Evolutionary conservation across 2,797 vertebrate genomes (phyloP).

Genomic region (Ataeniobius toweri): DNA sequence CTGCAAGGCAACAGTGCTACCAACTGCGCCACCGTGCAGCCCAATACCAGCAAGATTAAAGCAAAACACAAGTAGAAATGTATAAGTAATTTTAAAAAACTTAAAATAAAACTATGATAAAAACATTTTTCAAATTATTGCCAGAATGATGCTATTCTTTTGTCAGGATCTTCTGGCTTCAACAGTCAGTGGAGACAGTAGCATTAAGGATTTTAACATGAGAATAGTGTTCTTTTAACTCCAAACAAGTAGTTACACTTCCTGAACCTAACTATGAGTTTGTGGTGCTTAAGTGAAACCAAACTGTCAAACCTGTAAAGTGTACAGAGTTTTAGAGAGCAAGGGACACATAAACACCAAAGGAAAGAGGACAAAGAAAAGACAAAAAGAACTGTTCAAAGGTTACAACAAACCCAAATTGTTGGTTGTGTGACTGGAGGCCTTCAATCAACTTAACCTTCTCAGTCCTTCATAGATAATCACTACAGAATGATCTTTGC

Average conservation of each 20-base stretch:
- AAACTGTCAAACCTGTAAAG: neutral
- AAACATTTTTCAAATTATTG: neutral
- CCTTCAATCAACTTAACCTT: neutral
- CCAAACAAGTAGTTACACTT: neutral
- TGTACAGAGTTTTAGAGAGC: neutral
- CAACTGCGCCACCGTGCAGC: too few species aligned
- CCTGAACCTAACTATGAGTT: slow-evolving; percentile 1
- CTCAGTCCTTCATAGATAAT: neutral
- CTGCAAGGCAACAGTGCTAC: too few species aligned
- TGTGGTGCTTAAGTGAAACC: neutral
- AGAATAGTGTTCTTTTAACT: neutral
- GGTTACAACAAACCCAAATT: neutral
- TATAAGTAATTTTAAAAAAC: neutral
- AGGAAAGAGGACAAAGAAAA: neutral
- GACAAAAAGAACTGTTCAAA: neutral
- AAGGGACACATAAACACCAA: neutral
- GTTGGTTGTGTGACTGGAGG: neutral
- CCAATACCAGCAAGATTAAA: neutral
- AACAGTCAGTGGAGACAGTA: neutral
- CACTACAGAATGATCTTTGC: too few species aligned
- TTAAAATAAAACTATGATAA: neutral
- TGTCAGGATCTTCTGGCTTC: neutral
- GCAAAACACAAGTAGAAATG: neutral
- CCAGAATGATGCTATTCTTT: neutral
- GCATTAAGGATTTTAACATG: neutral